Evolutionary conservation across 2,113 vertebrate genomes (phyloP).

Genomic region (Nycticebus coucang): DNA sequence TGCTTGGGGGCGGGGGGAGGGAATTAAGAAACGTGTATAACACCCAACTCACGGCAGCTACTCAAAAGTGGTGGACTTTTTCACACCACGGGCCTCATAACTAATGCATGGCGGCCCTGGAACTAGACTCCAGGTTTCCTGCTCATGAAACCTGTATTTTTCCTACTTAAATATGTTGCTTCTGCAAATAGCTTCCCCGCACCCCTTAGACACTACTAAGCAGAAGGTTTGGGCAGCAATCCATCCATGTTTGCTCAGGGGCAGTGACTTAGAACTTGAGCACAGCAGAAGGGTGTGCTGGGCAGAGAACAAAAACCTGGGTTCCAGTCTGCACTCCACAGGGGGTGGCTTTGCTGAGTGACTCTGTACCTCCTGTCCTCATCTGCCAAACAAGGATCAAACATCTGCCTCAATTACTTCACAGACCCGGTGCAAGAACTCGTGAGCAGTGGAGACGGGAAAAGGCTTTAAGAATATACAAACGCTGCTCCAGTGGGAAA

Average conservation of each 20-base stretch:
- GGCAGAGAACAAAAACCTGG: background rate
- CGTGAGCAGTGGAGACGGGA: background rate
- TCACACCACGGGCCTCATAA: background rate
- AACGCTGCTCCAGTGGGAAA: background rate
- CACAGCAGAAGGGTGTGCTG: fast-evolving
- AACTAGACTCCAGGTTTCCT: background rate
- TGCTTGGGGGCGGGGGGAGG: background rate
- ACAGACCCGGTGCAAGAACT: background rate
- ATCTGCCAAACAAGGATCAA: background rate
- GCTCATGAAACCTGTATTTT: background rate
- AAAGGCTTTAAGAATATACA: background rate
- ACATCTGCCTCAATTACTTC: background rate
- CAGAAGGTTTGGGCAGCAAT: too few relatives aligned
- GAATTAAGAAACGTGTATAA: background rate
- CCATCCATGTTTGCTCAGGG: background rate
- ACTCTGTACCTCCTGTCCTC: background rate
- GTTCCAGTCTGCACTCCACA: background rate
- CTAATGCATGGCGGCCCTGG: too few relatives aligned
- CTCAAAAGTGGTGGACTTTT: background rate
- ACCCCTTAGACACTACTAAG: background rate
- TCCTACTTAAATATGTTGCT: background rate
- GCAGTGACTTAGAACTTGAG: background rate
- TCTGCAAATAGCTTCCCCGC: background rate
- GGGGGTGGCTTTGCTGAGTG: too few relatives aligned
- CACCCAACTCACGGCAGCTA: background rate